Evolutionary conservation across 2,113 vertebrate genomes (phyloP).

Genomic region (Ranitomeya variabilis): DNA sequence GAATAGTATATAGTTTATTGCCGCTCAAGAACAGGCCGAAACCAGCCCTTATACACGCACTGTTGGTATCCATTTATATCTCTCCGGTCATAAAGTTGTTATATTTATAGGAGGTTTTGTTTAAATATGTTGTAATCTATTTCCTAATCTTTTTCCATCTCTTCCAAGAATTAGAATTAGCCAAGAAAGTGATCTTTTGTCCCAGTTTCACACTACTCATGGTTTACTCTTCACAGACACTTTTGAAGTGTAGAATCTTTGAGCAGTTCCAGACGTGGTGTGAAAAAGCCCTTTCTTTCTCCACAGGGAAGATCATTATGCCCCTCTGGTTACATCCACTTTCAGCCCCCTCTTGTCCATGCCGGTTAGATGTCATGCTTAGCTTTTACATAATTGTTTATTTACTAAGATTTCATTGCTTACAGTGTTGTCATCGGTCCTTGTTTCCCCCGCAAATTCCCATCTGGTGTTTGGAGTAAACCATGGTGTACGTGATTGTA

Average conservation of each 20-base stretch:
- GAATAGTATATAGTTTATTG: too few relatives aligned
- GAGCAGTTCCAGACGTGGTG: slow-evolving; percentile 31
- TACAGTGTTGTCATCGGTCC: slow-evolving; percentile 1
- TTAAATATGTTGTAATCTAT: not conserved
- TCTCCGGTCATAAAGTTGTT: not conserved
- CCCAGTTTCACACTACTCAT: not conserved
- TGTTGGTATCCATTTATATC: too few relatives aligned
- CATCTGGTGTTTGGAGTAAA: not conserved
- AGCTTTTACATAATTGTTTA: slow-evolving; percentile 48
- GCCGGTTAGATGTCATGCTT: slow-evolving; percentile 34
- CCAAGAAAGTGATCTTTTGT: not conserved
- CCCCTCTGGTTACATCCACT: slow-evolving; percentile 15
- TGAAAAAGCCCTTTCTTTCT: slow-evolving; percentile 23
- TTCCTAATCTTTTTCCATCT: not conserved
- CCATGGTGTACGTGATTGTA: not conserved
- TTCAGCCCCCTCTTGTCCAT: slow-evolving; percentile 17
- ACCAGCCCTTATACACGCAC: too few relatives aligned
- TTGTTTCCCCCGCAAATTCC: slow-evolving; percentile 24
- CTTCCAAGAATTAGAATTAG: not conserved
- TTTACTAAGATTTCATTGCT: slow-evolving; percentile 53
- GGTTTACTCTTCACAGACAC: not conserved
- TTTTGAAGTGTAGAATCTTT: slow-evolving; percentile 30
- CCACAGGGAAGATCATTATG: slow-evolving; percentile 16
- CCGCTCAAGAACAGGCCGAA: too few relatives aligned
- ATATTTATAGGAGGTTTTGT: not conserved